Percentiles rank a stretch among this genome's conserved stretches.
These are phyloP conservation scores for Formica aserva DNA, from an alignment of 2,888 invertebrate genomes.

Conservation along the genomic window DNA sequence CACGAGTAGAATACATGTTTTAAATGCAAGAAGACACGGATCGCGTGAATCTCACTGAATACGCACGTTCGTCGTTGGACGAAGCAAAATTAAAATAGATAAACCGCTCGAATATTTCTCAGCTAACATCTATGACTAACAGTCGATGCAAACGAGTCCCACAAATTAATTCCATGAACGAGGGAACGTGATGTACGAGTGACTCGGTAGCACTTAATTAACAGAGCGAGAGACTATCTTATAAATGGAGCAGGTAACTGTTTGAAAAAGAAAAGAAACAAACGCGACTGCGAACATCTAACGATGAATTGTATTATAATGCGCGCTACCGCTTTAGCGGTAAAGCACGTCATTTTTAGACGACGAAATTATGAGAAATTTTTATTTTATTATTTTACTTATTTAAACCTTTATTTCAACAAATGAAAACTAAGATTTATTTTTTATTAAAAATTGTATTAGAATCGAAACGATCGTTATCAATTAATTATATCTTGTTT, in stretches of 20 bases:
- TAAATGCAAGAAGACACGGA: neutral
- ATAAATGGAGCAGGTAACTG: slow-evolving; percentile 43
- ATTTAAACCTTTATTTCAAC: neutral
- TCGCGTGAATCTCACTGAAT: neutral
- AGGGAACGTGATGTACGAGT: slow-evolving; percentile 45
- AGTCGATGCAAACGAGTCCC: slow-evolving; percentile 54
- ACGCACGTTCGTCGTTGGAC: neutral
- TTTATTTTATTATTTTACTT: neutral
- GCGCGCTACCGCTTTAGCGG: neutral
- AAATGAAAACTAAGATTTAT: neutral
- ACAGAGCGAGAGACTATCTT: slow-evolving; percentile 41
- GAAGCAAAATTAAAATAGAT: slow-evolving; percentile 23
- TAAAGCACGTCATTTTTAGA: neutral
- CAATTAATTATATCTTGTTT: neutral
- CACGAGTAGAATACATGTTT: neutral
- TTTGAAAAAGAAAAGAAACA: neutral
- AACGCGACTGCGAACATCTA: neutral
- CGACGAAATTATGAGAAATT: neutral
- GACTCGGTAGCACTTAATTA: slow-evolving; percentile 45
- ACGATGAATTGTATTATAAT: neutral
- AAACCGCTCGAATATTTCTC: neutral
- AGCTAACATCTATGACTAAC: slow-evolving; percentile 34
- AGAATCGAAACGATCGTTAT: neutral
- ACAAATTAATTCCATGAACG: slow-evolving; percentile 58
- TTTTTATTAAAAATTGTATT: neutral